phyloP scores from a whole-genome alignment of 2,888 invertebrate genomes.

The Camponotus fellah region DNA sequence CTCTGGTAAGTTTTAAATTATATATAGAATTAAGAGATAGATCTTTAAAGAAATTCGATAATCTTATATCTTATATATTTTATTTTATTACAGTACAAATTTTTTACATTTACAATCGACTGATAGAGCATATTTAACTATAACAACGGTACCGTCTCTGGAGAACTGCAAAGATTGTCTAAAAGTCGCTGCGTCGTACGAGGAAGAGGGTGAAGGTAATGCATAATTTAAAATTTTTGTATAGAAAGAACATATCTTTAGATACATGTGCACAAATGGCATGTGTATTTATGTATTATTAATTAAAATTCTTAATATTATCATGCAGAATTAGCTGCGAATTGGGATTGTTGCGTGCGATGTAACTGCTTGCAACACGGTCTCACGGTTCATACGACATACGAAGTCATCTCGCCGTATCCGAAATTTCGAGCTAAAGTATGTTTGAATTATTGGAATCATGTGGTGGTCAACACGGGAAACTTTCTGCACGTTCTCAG shows the following conservation, averaged over 20 bases:
- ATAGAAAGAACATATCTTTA: neutral
- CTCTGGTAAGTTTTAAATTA: slow-evolving; percentile 87
- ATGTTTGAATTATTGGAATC: slow-evolving; percentile 90
- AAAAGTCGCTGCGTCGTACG: slow-evolving; percentile 86
- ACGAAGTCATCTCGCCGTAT: slow-evolving; percentile 95
- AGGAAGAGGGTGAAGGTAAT: slow-evolving; percentile 86
- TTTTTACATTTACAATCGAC: slow-evolving; percentile 82
- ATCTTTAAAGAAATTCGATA: neutral
- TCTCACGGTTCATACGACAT: slow-evolving; percentile 96
- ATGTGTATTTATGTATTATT: neutral
- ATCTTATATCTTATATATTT: neutral
- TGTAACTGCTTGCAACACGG: slow-evolving; percentile 95
- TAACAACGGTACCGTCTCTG: slow-evolving; percentile 90
- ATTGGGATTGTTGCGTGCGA: slow-evolving; percentile 88
- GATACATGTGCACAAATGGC: neutral
- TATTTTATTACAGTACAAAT: slow-evolving; percentile 74
- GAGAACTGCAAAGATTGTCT: slow-evolving; percentile 89
- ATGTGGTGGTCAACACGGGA: slow-evolving; percentile 94
- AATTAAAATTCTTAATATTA: neutral
- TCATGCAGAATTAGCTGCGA: slow-evolving; percentile 86
- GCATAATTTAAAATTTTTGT: neutral
- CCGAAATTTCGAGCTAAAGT: slow-evolving; percentile 92
- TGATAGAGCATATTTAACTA: slow-evolving; percentile 89
- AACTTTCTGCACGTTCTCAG: slow-evolving; percentile 93
- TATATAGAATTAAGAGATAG: neutral